Conservation (phyloP, 2,113 vertebrate genomes). For the Poecile atricapillus region DNA sequence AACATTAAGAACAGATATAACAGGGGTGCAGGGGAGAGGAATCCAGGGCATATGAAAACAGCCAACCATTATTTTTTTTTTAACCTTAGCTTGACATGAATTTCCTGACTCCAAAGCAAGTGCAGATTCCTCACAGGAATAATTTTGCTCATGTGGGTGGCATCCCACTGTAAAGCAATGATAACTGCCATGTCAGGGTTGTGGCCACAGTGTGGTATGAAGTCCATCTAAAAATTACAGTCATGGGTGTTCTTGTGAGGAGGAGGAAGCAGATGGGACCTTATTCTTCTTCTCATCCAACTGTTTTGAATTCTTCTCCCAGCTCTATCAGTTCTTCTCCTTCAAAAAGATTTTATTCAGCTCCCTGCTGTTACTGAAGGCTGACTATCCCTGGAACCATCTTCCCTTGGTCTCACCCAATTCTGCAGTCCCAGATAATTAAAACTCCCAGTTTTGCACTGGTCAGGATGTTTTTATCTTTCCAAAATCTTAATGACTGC, state of each 20-base stretch:
- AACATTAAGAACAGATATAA: not conserved
- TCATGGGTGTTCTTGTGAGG: not conserved
- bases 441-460: not conserved
- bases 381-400: not conserved
- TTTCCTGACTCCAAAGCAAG: not conserved
- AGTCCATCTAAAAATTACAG: not conserved
- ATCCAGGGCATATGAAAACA: not conserved
- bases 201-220: not conserved
- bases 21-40: accelerated
- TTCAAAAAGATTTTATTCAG: not conserved
- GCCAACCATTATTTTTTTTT: not conserved
- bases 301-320: not conserved
- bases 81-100: not conserved
- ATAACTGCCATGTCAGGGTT: not conserved
- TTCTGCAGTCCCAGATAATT: not conserved
- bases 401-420: not conserved
- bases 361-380: not conserved
- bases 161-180: not conserved
- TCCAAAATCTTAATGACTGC: not conserved
- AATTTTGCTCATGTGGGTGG: not conserved
- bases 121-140: not conserved
- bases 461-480: not conserved
- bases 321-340: not conserved
- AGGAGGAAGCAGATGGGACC: not conserved
- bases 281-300: not conserved